A percentile compares a stretch with the other conserved stretches of the same genome.
These are phyloP conservation scores for Falco naumanni DNA, from an alignment of 2,797 vertebrate species.

Conservation along the genomic window DNA sequence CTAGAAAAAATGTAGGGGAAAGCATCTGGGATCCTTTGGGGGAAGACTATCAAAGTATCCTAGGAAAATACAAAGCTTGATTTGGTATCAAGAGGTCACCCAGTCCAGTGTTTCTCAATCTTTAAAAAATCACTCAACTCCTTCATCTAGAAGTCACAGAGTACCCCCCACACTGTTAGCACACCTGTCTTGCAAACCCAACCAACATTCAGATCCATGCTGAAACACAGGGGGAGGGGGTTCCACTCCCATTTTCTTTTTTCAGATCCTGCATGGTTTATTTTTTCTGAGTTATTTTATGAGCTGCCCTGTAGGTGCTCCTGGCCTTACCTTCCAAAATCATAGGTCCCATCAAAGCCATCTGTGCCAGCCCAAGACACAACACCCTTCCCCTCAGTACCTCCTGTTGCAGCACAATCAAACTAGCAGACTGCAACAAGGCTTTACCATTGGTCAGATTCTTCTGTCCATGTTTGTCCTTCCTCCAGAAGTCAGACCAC, in stretches of 20 bases:
- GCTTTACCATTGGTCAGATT: too few species aligned
- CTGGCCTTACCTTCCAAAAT: not conserved
- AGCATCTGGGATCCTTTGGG: not conserved
- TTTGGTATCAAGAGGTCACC: not conserved
- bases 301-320: not conserved
- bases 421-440: too few species aligned
- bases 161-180: not conserved
- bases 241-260: not conserved
- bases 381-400: accelerated
- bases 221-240: not conserved
- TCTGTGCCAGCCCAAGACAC: not conserved
- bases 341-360: not conserved
- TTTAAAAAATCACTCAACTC: not conserved
- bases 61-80: not conserved
- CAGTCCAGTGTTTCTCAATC: not conserved
- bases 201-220: not conserved
- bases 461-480: too few species aligned
- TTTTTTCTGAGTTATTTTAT: not conserved
- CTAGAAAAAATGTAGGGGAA: not conserved
- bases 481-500: too few species aligned
- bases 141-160: not conserved
- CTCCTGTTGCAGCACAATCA: too few species aligned
- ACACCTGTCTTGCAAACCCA: not conserved
- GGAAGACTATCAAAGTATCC: not conserved
- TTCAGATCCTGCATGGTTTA: not conserved